Percentiles rank a stretch among this genome's conserved stretches.
phyloP scores from a whole-genome alignment of 2,113 vertebrate species.

The Pterocles orientalis region DNA sequence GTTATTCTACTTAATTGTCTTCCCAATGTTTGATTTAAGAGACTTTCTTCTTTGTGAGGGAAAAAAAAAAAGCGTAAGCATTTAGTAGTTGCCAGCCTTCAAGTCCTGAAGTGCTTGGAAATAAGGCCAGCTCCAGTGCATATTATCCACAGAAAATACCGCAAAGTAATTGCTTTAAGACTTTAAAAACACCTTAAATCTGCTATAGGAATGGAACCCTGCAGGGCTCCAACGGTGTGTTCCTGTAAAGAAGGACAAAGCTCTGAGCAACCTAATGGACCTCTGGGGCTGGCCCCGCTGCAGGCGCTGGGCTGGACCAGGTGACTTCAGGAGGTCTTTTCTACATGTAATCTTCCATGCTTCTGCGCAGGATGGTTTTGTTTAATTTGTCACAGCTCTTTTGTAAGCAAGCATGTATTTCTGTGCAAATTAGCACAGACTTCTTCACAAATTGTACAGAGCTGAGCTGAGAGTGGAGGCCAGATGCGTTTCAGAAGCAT shows the following conservation, averaged over 20 bases:
- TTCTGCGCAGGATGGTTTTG: not conserved
- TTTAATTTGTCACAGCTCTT: not conserved
- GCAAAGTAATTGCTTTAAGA: not conserved
- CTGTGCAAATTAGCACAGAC: not conserved
- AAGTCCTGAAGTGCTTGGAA: not conserved
- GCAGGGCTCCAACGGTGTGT: not conserved
- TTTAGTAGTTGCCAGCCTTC: not conserved
- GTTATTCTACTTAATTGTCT: not conserved
- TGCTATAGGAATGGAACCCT: not conserved
- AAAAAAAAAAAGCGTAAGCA: constrained; percentile 11
- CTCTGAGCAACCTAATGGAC: not conserved
- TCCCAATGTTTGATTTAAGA: not conserved
- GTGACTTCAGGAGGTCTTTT: not conserved
- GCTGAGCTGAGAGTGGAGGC: not conserved
- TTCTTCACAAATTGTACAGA: not conserved
- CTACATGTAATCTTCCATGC: fast-evolving
- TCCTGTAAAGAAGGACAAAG: not conserved
- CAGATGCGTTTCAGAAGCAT: not conserved
- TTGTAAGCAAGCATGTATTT: not conserved
- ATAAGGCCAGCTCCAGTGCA: not conserved
- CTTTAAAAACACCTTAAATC: not conserved
- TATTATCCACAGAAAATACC: not conserved
- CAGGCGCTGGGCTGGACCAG: not conserved
- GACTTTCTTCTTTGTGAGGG: not conserved
- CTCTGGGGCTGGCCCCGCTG: not conserved